Conservation (phyloP, 2,797 vertebrate genomes). For the Aplochiton taeniatus region DNA sequence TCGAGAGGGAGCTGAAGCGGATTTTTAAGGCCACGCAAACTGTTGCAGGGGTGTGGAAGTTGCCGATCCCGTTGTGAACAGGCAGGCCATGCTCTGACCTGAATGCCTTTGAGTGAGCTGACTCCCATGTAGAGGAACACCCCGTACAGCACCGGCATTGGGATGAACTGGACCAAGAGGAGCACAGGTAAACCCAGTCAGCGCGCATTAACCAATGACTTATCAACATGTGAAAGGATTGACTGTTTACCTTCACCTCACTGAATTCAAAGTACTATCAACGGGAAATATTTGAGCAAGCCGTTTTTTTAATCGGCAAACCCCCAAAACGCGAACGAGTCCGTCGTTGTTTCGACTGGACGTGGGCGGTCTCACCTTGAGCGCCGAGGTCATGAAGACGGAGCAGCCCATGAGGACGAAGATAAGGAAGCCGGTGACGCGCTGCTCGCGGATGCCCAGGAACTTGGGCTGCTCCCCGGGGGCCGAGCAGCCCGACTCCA, state of each 20-base stretch:
- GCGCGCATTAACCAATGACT: too few species aligned
- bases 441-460: slow-evolving; percentile 91
- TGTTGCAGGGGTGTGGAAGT: slow-evolving; percentile 12
- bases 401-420: slow-evolving; percentile 94
- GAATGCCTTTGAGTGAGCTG: slow-evolving; percentile 94
- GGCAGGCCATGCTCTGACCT: slow-evolving; percentile 75
- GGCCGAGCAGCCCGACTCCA: slow-evolving; percentile 93
- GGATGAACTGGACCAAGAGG: slow-evolving; percentile 84
- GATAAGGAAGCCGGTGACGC: slow-evolving; percentile 93
- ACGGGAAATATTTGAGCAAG: too few species aligned
- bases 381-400: slow-evolving; percentile 92
- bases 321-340: too few species aligned
- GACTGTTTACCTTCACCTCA: too few species aligned
- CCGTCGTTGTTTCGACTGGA: too few species aligned
- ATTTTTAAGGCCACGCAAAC: slow-evolving; percentile 33
- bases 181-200: slow-evolving; percentile 5
- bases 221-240: too few species aligned
- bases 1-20: slow-evolving; percentile 14
- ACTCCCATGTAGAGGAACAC: slow-evolving; percentile 97
- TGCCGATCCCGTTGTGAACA: neutral
- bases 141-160: slow-evolving; percentile 95
- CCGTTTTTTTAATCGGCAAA: too few species aligned
- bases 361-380: slow-evolving; percentile 81
- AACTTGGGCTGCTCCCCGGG: slow-evolving; percentile 96
- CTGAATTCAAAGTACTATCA: too few species aligned